phyloP scores from a whole-genome alignment of 2,888 invertebrate genomes.

The Aleiodes alternator region DNA sequence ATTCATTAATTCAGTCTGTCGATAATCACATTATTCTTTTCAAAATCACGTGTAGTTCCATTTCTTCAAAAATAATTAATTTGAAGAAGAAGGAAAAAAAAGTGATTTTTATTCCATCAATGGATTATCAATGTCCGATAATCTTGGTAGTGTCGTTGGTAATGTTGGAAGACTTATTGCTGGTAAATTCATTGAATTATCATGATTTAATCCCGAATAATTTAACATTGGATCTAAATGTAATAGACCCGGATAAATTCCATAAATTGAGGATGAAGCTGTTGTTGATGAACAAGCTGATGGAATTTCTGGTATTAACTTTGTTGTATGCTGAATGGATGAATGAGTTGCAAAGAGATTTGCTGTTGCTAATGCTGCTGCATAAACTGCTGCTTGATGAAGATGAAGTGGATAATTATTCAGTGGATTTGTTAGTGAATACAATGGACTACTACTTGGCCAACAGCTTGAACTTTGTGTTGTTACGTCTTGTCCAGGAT shows the following conservation, averaged over 20 bases:
- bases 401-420: constrained; percentile 49
- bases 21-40: constrained; percentile 3
- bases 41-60: constrained; percentile 7
- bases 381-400: constrained; percentile 53
- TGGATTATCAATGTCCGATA: constrained; percentile 25
- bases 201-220: constrained; percentile 19
- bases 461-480: constrained; percentile 42
- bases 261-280: constrained; percentile 44
- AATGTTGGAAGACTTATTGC: constrained; percentile 39
- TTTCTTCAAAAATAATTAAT: background rate
- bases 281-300: constrained; percentile 24
- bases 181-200: constrained; percentile 8
- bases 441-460: constrained; percentile 30
- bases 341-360: constrained; percentile 52
- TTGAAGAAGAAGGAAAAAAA: background rate
- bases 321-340: constrained; percentile 44
- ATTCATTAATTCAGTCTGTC: constrained; percentile 18
- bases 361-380: constrained; percentile 53
- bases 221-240: constrained; percentile 31
- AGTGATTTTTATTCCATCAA: background rate
- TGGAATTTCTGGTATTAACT: constrained; percentile 36
- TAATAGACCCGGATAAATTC: constrained; percentile 42
- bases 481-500: constrained; percentile 8
- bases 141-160: constrained; percentile 7
- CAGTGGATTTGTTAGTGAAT: constrained; percentile 40